phyloP scores from a whole-genome alignment of 2,113 vertebrate species.

The Passerina amoena region DNA sequence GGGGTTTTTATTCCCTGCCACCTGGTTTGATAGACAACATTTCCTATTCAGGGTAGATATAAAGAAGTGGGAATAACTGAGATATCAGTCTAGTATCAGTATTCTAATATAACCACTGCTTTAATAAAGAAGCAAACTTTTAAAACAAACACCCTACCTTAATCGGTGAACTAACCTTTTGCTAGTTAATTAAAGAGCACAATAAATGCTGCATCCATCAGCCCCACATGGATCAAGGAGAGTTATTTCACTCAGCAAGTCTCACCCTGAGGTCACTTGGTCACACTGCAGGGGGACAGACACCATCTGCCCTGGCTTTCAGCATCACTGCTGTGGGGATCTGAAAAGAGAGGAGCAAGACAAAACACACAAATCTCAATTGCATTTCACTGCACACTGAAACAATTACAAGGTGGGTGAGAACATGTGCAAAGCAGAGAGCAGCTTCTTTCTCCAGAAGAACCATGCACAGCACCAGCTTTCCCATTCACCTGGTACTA shows the following conservation, averaged over 20 bases:
- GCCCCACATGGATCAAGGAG: neutral
- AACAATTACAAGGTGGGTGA: neutral
- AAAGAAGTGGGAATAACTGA: neutral
- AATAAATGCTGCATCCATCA: neutral
- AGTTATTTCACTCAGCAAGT: neutral
- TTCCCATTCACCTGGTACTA: neutral
- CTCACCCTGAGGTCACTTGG: neutral
- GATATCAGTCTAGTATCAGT: neutral
- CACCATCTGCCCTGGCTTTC: neutral
- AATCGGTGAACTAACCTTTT: neutral
- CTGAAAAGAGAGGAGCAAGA: slow-evolving; percentile 5
- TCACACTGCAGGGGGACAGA: neutral
- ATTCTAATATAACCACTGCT: neutral
- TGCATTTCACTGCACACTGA: neutral
- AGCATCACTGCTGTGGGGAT: neutral
- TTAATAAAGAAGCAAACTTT: neutral
- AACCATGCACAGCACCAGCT: neutral
- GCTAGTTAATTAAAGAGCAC: neutral
- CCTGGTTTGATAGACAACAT: neutral
- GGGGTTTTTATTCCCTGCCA: neutral
- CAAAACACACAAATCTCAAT: neutral
- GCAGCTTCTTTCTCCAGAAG: neutral
- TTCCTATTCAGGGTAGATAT: neutral
- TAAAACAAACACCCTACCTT: neutral
- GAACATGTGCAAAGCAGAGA: neutral